Evolutionary conservation across 2,797 vertebrate species (phyloP), one percentile per base, ranked within the genome.

Genomic region (Podarcis lilfordi): DNA sequence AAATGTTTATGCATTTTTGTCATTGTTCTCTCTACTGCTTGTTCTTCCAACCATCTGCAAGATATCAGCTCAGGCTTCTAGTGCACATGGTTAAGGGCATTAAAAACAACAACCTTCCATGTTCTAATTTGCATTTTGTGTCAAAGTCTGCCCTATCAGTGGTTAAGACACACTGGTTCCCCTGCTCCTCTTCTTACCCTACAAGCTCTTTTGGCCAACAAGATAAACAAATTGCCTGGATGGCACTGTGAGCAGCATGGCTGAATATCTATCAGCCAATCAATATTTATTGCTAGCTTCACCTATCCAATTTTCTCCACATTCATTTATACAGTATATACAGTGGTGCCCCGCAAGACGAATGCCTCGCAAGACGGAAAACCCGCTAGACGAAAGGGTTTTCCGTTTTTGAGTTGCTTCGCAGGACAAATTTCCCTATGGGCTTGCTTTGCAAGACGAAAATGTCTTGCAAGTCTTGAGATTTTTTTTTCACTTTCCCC

Each of bases 271-370:
- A 68, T 88, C 86, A 69, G 32, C 55, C 61, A 84, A 88, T 88
- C 87, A 88, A 29, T 78, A 79, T 84, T 77, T 68, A 82, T 82
- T 82, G 80, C 43, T n/a, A 80, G 72, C 55, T 87, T 21, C 84
- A 45, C 66, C 75, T 75, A 78, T 84, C 35, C 74, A 68, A 23
- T 84, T 55, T 69, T 68, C 75, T 79, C 64, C 32, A 78, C 10
- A 11, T 78, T 78, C 71, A 79, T 77, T 59, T 83, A 77, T 83
- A n/a, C 66, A 71, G 32, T 19, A 61, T 50, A 59, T 84, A 32
- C 32, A 32, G 32, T 32, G 32, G 32, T 32, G 32, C 32, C 32
- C 32, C 32, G 32, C 32, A 32, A 32, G 32, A 32, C 32, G 32
- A 32, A 32, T 32, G 32, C 32, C 32, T 32, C 32, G 32, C 32